Base-by-base conservation (phyloP, 2,113 vertebrate species). In the Chaenocephalus aceratus region DNA sequence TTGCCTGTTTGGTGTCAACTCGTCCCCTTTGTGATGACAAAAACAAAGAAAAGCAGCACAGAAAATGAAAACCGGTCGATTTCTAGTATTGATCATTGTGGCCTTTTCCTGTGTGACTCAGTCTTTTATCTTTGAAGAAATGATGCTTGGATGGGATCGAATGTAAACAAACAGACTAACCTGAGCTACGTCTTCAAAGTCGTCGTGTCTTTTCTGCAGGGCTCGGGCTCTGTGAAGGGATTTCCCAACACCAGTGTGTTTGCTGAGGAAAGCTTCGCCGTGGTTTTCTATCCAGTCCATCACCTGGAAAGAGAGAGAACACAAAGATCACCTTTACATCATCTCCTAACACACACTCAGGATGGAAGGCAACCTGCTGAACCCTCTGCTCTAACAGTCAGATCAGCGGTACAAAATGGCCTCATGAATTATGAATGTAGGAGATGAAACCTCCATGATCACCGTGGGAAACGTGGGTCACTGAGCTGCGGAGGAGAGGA, bases 231-330 rank as follows among this genome's bases (percentile, higher is more conserved):
- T 95, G 92, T 99, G 98, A 52, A 99, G 92, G 12, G 98, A 99
- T 76, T 99, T 99, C 52, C 98, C 98, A 53, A 99, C 98, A 1
- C 98, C 98, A 0, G 97, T 99, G 74, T 99, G 98, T 76, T 99
- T 99, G 90, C 98, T 99, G 74, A 99, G 96, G 82, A 99, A 99
- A 34, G 98, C 98, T 93, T 99, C 98, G 34, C 98, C 98, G 0
- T 99, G 98, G 91, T 99, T 99, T 92, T 99, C 98, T 60, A 99
- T 99, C 98, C 98, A 99, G 86, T 99, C 98, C 91, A 99, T 92
- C 64, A 99, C 98, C 98, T 99, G 67, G 6, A 60, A 79, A 0
- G 13, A 72, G 48, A 63, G 34, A 18, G 21, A 12, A 59, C 23
- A 68, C 10, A 72, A 4, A 3, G 41, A 75, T 12, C 75, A 57